These are phyloP conservation scores for Cyprinodon tularosa DNA, from an alignment of 2,113 vertebrate species.

Conservation along the genomic window DNA sequence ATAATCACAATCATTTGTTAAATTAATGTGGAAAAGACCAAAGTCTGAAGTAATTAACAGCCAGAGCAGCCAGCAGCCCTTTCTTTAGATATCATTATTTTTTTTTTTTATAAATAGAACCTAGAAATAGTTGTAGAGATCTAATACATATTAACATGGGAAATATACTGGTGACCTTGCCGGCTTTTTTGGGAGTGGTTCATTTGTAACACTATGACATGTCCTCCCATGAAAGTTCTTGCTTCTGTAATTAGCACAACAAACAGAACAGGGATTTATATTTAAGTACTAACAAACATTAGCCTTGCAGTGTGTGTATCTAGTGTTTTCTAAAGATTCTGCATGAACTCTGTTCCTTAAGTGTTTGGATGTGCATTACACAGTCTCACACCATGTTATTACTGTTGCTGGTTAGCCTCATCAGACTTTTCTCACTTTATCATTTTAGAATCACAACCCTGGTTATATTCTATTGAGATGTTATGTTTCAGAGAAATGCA, in stretches of 20 bases:
- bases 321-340: conserved; percentile 40
- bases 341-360: conserved; percentile 48
- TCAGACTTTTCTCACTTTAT: not conserved
- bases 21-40: conserved; percentile 56
- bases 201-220: conserved; percentile 39
- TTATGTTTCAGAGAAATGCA: not conserved
- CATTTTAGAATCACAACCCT: not conserved
- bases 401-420: not conserved
- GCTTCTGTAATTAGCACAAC: conserved; percentile 46
- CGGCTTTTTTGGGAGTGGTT: conserved; percentile 31
- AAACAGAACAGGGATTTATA: conserved; percentile 39
- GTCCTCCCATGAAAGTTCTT: conserved; percentile 24
- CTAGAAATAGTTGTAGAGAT: conserved; percentile 37
- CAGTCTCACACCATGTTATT: conserved; percentile 8
- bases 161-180: conserved; percentile 24
- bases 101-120: conserved; percentile 50
- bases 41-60: conserved; percentile 56
- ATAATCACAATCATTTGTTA: conserved; percentile 56
- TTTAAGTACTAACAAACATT: conserved; percentile 46
- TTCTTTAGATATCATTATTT: conserved; percentile 44
- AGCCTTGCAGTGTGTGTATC: conserved; percentile 18
- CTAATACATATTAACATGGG: conserved; percentile 30
- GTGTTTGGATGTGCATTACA: conserved; percentile 42
- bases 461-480: not conserved
- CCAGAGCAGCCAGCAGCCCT: conserved; percentile 30